Conservation (phyloP, 37 sponge, comb jelly and placozoan genomes). For the Diacarnus erythraeanus region DNA sequence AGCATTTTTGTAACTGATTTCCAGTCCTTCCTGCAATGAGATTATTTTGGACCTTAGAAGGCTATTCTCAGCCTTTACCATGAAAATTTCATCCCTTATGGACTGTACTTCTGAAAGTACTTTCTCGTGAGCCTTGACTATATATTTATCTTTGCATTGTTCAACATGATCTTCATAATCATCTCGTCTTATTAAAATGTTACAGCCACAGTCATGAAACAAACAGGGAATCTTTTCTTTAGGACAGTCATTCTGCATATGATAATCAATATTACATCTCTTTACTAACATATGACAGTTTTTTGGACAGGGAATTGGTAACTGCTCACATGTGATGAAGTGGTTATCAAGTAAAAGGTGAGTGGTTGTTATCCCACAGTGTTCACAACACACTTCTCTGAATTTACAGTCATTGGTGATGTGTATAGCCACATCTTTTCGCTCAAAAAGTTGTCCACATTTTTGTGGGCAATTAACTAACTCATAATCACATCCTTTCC, state of each 20-base stretch:
- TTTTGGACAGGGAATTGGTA: background rate
- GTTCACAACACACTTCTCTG: constrained; percentile 1
- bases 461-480: background rate
- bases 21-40: background rate
- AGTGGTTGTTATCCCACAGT: background rate
- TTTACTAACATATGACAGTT: background rate
- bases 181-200: background rate
- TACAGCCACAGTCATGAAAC: constrained; percentile 4
- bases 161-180: background rate
- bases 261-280: background rate
- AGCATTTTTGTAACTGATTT: background rate
- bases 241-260: background rate
- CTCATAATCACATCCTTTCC: constrained; percentile 11
- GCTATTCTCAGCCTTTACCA: background rate
- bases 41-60: background rate
- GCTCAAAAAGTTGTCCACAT: constrained; percentile 6
- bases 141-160: background rate
- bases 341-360: background rate
- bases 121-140: background rate
- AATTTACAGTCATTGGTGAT: constrained; percentile 2
- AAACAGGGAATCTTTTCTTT: background rate
- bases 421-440: constrained; percentile 3
- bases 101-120: background rate
- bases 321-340: background rate
- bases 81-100: background rate